Percentiles rank a stretch among this genome's conserved stretches.
These are phyloP conservation scores for Anoncus sp. DNA, from an alignment of 2,888 invertebrate genomes.

Conservation along the genomic window DNA sequence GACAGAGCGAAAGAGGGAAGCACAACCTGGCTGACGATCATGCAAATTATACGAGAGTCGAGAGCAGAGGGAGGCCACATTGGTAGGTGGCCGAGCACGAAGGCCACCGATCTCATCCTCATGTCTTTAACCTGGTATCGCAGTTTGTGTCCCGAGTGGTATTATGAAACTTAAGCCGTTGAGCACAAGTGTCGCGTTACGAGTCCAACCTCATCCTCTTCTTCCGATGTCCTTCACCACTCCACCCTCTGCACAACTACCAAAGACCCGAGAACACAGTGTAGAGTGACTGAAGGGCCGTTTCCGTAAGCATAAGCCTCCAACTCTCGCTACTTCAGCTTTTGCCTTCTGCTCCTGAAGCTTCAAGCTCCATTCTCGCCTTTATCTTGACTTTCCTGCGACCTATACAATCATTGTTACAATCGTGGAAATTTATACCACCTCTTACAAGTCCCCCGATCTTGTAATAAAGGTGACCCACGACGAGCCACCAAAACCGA, in stretches of 20 bases:
- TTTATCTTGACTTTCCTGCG: conserved; percentile 50
- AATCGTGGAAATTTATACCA: conserved; percentile 57
- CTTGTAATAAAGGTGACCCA: conserved; percentile 30
- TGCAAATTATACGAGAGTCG: conserved; percentile 51
- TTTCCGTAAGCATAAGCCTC: conserved; percentile 60
- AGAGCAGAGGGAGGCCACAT: conserved; percentile 51
- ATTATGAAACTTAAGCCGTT: conserved; percentile 81
- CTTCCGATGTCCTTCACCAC: conserved; percentile 18
- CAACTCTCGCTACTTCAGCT: conserved; percentile 53
- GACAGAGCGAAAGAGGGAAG: conserved; percentile 17
- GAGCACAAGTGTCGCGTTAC: conserved; percentile 79
- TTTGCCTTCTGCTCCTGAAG: conserved; percentile 60
- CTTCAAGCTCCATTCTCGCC: conserved; percentile 28
- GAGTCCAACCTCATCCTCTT: conserved; percentile 65
- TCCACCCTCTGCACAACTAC: not conserved
- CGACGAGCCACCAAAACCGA: conserved; percentile 21
- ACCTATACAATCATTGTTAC: conserved; percentile 43
- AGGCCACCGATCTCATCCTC: conserved; percentile 62
- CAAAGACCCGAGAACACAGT: conserved; percentile 19
- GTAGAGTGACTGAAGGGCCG: conserved; percentile 30
- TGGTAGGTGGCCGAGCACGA: conserved; percentile 51
- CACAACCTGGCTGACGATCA: conserved; percentile 38
- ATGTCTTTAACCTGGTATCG: conserved; percentile 74
- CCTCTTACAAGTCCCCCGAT: conserved; percentile 15
- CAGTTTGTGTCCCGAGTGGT: conserved; percentile 73